phyloP scores from a whole-genome alignment of 2,113 vertebrate genomes.

The Muscicapa adusta region DNA sequence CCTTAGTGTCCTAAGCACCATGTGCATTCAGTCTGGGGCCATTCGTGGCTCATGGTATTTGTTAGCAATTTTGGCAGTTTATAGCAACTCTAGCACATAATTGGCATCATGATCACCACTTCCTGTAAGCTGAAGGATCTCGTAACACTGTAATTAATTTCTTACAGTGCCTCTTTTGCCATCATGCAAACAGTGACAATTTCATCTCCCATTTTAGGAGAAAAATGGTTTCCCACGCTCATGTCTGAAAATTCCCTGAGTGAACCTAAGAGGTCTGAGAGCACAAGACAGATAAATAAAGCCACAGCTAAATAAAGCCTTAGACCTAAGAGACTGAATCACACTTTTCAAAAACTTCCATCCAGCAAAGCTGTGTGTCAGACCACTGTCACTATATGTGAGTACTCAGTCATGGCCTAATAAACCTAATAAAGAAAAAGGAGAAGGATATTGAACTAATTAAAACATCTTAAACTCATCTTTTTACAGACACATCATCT shows the following conservation, averaged over 20 bases:
- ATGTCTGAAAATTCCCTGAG: neutral
- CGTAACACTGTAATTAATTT: neutral
- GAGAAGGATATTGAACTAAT: neutral
- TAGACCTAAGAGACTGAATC: neutral
- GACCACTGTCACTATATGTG: too few relatives aligned
- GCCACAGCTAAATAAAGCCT: neutral
- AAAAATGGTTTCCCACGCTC: neutral
- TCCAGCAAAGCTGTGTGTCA: neutral
- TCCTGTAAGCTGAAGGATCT: neutral
- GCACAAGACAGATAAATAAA: neutral
- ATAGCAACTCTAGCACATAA: rapidly evolving
- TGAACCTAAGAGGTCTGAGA: neutral
- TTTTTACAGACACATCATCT: neutral
- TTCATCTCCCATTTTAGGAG: neutral
- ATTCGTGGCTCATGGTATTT: neutral
- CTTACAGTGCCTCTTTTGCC: neutral
- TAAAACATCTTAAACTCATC: neutral
- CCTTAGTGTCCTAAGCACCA: neutral
- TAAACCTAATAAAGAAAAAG: neutral
- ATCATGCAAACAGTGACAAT: neutral
- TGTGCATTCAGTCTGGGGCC: neutral
- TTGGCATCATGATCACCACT: neutral
- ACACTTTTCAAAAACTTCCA: neutral
- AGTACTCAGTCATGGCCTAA: neutral
- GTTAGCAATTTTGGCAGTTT: neutral